Evolutionary conservation across 2,113 vertebrate species (phyloP), one percentile per base, ranked within the genome.

Genomic region (Entelurus aequoreus): DNA sequence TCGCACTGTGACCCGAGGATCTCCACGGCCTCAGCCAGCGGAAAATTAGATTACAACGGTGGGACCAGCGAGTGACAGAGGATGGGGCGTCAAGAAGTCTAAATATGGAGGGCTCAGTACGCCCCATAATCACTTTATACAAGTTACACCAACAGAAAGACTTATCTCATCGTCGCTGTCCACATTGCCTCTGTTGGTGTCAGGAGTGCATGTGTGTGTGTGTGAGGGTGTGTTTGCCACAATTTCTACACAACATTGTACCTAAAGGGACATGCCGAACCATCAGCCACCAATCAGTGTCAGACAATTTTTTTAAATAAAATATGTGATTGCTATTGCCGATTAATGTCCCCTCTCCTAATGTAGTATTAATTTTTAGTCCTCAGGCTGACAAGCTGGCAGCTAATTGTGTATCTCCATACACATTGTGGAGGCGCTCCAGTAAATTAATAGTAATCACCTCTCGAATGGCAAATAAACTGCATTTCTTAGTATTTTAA

Each of bases 11-110:
- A 88, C 88, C 88, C 81, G 81, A 78, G 80, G 82, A 89, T 90
- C 87, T 88, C 86, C 74, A 81, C 66, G 84, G 85, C 81, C 87
- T 90, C 87, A 87, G 88, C 89, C 83, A 88, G 86, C 78, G 83
- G 86, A 90, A 90, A 90, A 91, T 90, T 84, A 82, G 86, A 90
- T 91, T 91, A 91, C 81, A 89, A 84, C 82, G 75, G 82, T 86
- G 63, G 48, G 79, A 87, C 84, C 75, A 68, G 78, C 81, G 86
- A 82, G 82, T 71, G 83, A 82, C 74, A 80, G 80, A 79, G 83
- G 72, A 82, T 72, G 76, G 86, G 82, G 89, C 87, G 84, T 90
- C 90, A 81, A 90, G 89, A 87, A 87, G 87, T 91, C 87, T 90
- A 91, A 91, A 90, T 87, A 86, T 83, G 85, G 87, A 83, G 80